These are phyloP conservation scores for Onychostruthus taczanowskii DNA, from an alignment of 2,113 vertebrate species.

Conservation along the genomic window DNA sequence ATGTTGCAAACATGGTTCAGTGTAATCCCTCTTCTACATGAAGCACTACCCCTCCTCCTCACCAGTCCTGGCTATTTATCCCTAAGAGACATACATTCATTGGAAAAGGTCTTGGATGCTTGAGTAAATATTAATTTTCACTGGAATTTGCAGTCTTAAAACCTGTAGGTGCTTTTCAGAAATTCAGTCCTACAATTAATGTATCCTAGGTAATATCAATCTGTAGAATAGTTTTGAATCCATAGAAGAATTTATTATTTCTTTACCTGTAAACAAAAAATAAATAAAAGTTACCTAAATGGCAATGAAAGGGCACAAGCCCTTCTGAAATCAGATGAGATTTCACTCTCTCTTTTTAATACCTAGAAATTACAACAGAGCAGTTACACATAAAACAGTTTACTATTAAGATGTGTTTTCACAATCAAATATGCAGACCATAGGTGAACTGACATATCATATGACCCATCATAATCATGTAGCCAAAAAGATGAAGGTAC, in stretches of 20 bases:
- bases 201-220: not conserved
- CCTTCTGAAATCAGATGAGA: not conserved
- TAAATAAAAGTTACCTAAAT: not conserved
- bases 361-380: not conserved
- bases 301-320: fast-evolving
- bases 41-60: not conserved
- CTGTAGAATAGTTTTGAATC: not conserved
- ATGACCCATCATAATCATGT: not conserved
- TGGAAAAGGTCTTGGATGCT: not conserved
- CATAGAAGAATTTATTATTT: not conserved
- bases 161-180: not conserved
- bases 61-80: no score
- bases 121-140: not conserved
- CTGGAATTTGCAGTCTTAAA: not conserved
- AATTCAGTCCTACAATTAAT: not conserved
- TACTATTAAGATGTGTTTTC: not conserved
- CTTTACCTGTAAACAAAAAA: not conserved
- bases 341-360: not conserved
- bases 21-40: not conserved
- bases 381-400: not conserved
- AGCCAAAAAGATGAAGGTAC: not conserved
- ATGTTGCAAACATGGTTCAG: not conserved
- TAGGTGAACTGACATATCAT: not conserved
- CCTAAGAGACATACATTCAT: not conserved
- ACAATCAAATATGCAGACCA: not conserved